Conservation (phyloP, 2,888 invertebrate species). For the Epinotia bilunana region DNA sequence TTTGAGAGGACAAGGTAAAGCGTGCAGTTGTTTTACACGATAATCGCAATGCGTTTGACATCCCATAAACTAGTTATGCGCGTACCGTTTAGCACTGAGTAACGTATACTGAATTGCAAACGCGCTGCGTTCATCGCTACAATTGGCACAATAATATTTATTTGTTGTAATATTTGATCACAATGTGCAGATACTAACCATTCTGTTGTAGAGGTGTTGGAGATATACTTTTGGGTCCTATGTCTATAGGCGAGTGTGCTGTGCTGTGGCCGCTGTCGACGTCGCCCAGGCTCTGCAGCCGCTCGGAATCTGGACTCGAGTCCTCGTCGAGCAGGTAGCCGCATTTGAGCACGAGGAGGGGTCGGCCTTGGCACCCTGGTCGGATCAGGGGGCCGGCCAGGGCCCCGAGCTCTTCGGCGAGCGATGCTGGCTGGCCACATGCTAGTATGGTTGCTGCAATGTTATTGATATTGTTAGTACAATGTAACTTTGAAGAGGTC, state of each 20-base stretch:
- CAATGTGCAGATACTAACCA: conserved; percentile 56
- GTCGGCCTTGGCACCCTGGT: conserved; percentile 76
- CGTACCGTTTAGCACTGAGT: too few species aligned
- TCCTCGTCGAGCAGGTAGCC: conserved; percentile 91
- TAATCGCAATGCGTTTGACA: too few species aligned
- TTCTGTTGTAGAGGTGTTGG: conserved; percentile 86
- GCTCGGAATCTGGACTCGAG: conserved; percentile 94
- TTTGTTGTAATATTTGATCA: not conserved
- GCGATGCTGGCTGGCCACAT: conserved; percentile 85
- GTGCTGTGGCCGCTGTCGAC: conserved; percentile 96
- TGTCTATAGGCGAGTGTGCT: conserved; percentile 93
- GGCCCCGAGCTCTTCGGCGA: conserved; percentile 89
- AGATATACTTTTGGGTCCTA: conserved; percentile 93
- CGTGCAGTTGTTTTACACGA: not conserved
- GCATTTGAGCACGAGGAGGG: conserved; percentile 89
- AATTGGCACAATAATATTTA: too few species aligned
- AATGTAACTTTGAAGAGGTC: too few species aligned
- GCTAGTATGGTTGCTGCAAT: conserved; percentile 86
- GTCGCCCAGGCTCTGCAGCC: conserved; percentile 89
- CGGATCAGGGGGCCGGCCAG: conserved; percentile 69
- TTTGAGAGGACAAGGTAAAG: not conserved
- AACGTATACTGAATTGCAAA: not conserved
- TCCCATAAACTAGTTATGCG: too few species aligned
- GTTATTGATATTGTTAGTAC: not conserved
- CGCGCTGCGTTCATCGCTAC: not conserved